Evolutionary conservation across 1,140 invertebrate genomes (phyloP).

Genomic region (Protaetia brevitarsis): DNA sequence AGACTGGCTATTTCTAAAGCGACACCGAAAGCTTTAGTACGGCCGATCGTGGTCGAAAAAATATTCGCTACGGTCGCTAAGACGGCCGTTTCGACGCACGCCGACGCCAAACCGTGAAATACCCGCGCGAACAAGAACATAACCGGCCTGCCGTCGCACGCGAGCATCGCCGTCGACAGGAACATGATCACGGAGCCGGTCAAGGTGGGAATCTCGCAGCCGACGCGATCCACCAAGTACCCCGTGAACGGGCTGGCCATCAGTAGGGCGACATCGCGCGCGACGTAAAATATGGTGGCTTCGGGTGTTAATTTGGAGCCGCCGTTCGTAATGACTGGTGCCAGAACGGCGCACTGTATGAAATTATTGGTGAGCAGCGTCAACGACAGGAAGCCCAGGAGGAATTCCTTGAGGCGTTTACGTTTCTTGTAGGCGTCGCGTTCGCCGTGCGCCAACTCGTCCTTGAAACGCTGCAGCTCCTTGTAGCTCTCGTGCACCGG

Average conservation of each 20-base stretch:
- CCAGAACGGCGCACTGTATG: neutral
- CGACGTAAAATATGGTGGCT: neutral
- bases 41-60: neutral
- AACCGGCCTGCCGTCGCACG: neutral
- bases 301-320: neutral
- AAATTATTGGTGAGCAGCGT: neutral
- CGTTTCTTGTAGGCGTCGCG: neutral
- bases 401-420: neutral
- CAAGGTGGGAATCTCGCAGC: neutral
- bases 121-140: neutral
- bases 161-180: neutral
- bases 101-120: neutral
- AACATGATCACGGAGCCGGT: neutral
- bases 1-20: neutral
- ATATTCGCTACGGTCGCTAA: neutral
- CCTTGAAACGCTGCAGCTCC: neutral
- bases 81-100: neutral
- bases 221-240: neutral
- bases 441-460: neutral
- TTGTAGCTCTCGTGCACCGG: neutral
- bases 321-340: neutral
- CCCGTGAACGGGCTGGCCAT: neutral
- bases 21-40: neutral
- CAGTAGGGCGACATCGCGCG: neutral
- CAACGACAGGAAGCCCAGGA: neutral